Evolutionary conservation across 2,888 invertebrate genomes (phyloP).

Genomic region (Hirtodrosophila histrioides): DNA sequence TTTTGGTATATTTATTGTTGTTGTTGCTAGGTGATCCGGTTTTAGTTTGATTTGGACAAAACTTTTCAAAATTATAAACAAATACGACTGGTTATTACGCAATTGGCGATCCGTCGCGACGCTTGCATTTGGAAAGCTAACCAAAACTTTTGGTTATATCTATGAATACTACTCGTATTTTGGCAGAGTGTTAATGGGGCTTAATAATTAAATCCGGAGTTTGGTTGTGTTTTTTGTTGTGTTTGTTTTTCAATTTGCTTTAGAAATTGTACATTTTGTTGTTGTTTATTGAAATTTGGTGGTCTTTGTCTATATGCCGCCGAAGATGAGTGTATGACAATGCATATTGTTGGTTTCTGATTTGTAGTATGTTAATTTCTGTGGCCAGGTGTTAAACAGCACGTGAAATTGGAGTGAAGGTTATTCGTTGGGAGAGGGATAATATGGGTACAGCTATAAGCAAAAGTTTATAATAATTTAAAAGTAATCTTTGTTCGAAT

Average conservation of each 20-base stretch:
- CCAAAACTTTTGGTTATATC: constrained; percentile 9
- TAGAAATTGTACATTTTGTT: constrained; percentile 50
- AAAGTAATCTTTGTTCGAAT: too few species aligned
- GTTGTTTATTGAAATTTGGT: constrained; percentile 41
- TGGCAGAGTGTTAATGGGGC: constrained; percentile 61
- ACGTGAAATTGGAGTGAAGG: constrained; percentile 50
- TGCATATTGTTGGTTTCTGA: constrained; percentile 37
- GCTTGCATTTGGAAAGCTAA: constrained; percentile 59
- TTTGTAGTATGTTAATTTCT: constrained; percentile 63
- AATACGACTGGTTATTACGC: constrained; percentile 61
- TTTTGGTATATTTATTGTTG: too few species aligned
- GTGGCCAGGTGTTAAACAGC: constrained; percentile 46
- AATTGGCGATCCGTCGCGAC: constrained; percentile 42
- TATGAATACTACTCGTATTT: constrained; percentile 21
- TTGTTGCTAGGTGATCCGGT: constrained; percentile 55
- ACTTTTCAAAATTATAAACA: constrained; percentile 58
- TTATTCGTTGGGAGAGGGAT: constrained; percentile 12
- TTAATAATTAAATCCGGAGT: constrained; percentile 58
- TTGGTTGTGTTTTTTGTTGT: constrained; percentile 1
- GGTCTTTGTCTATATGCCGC: constrained; percentile 33
- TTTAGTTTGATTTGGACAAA: constrained; percentile 56
- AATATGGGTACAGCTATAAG: constrained; percentile 1
- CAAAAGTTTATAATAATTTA: not conserved
- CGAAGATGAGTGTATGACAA: constrained; percentile 46
- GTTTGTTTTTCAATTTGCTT: constrained; percentile 33